A percentile compares a stretch with the other conserved stretches of the same genome.
Conservation (phyloP, 2,888 invertebrate species). For the Troglohyphantes excavatus region DNA sequence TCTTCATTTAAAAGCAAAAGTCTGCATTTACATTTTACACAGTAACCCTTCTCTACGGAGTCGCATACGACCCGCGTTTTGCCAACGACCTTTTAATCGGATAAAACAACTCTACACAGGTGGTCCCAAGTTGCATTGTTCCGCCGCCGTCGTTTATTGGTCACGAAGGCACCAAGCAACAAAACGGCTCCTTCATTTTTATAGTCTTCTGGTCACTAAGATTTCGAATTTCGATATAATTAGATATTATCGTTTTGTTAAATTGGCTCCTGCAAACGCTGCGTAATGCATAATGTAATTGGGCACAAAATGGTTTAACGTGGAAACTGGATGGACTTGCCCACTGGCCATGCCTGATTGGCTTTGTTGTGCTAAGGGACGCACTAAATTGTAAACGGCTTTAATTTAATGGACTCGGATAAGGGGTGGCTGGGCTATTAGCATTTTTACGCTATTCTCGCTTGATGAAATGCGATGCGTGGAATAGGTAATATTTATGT, state of each 20-base stretch:
- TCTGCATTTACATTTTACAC: too few relatives aligned
- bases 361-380: background rate
- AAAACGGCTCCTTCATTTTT: background rate
- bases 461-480: background rate
- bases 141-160: constrained; percentile 24
- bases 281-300: constrained; percentile 62
- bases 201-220: background rate
- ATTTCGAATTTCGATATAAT: constrained; percentile 14
- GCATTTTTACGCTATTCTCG: background rate
- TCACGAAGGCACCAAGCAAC: constrained; percentile 47
- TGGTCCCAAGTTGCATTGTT: constrained; percentile 61
- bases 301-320: constrained; percentile 44
- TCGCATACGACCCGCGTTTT: background rate
- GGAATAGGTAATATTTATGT: background rate
- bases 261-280: constrained; percentile 45
- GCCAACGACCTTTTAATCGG: constrained; percentile 57
- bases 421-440: background rate
- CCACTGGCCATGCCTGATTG: background rate
- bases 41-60: background rate
- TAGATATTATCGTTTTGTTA: constrained; percentile 13
- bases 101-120: constrained; percentile 43
- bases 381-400: background rate
- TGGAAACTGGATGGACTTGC: background rate
- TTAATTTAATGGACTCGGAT: background rate
- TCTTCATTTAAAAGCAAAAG: too few relatives aligned